phyloP scores from a whole-genome alignment of 2,797 vertebrate genomes.

The Mus spretus region DNA sequence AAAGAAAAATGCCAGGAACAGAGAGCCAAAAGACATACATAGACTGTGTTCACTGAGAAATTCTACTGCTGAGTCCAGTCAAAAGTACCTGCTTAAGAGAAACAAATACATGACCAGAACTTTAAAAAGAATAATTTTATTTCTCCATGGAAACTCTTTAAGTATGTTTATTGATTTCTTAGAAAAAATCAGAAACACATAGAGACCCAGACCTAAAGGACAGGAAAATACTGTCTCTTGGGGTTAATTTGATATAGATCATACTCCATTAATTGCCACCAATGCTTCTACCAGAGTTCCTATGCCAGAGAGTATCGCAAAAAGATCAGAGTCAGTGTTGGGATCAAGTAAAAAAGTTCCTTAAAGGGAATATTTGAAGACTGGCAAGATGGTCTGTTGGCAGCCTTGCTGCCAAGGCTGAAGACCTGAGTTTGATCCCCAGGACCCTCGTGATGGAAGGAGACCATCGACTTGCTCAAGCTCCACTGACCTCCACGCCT shows the following conservation, averaged over 20 bases:
- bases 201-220: background rate
- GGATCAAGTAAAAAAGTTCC: background rate
- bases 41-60: background rate
- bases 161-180: slow-evolving; percentile 28
- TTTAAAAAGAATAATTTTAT: background rate
- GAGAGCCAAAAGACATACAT: background rate
- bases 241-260: slow-evolving; percentile 14
- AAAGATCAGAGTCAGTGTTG: background rate
- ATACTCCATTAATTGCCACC: background rate
- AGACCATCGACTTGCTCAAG: too few species aligned
- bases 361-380: background rate
- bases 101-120: background rate
- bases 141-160: slow-evolving; percentile 22
- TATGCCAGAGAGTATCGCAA: background rate
- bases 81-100: background rate
- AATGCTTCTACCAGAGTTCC: slow-evolving; percentile 4
- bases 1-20: background rate
- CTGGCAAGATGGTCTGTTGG: background rate
- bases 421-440: background rate
- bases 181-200: background rate
- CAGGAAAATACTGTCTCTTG: background rate
- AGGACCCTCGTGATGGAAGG: background rate
- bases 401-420: background rate
- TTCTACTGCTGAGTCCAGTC: background rate
- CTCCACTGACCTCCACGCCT: background rate